Evolutionary conservation across 2,113 vertebrate genomes (phyloP).

Genomic region (Syngnathus floridae): DNA sequence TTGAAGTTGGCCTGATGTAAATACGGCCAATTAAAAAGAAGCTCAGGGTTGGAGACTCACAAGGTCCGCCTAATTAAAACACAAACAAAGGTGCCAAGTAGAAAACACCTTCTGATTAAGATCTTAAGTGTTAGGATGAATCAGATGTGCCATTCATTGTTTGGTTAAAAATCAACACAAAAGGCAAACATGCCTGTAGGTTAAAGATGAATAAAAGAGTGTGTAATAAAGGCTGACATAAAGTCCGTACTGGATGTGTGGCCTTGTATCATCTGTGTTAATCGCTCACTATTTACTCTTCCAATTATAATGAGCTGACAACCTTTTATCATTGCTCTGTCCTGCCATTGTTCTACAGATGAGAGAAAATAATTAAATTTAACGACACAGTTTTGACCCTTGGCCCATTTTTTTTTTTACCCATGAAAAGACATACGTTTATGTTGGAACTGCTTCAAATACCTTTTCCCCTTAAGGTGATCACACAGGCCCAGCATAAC

Average conservation of each 20-base stretch:
- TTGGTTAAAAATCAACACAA: slow-evolving; percentile 84
- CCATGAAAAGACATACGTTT: slow-evolving; percentile 45
- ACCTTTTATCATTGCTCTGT: slow-evolving; percentile 40
- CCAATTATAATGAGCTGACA: slow-evolving; percentile 43
- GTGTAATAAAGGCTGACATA: slow-evolving; percentile 52
- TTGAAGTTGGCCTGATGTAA: slow-evolving; percentile 94
- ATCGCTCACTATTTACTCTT: slow-evolving; percentile 30
- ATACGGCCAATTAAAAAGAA: slow-evolving; percentile 91
- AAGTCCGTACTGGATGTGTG: slow-evolving; percentile 42
- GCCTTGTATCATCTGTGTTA: slow-evolving; percentile 57
- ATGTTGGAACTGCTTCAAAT: slow-evolving; percentile 61
- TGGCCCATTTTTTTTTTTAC: background rate
- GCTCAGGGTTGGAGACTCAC: slow-evolving; percentile 82
- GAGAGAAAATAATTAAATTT: slow-evolving; percentile 23
- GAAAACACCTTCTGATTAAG: slow-evolving; percentile 86
- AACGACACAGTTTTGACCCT: slow-evolving; percentile 43
- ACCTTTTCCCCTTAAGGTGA: slow-evolving; percentile 44
- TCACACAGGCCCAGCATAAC: slow-evolving; percentile 51
- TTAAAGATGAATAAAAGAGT: slow-evolving; percentile 74
- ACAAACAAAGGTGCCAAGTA: slow-evolving; percentile 89
- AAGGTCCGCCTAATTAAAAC: slow-evolving; percentile 94
- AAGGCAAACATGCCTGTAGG: slow-evolving; percentile 76
- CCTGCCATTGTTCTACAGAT: slow-evolving; percentile 33
- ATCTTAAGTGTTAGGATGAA: slow-evolving; percentile 89
- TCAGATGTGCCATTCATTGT: slow-evolving; percentile 85